Evolutionary conservation across 2,888 invertebrate species (phyloP).

Genomic region (Melanchra persicariae): DNA sequence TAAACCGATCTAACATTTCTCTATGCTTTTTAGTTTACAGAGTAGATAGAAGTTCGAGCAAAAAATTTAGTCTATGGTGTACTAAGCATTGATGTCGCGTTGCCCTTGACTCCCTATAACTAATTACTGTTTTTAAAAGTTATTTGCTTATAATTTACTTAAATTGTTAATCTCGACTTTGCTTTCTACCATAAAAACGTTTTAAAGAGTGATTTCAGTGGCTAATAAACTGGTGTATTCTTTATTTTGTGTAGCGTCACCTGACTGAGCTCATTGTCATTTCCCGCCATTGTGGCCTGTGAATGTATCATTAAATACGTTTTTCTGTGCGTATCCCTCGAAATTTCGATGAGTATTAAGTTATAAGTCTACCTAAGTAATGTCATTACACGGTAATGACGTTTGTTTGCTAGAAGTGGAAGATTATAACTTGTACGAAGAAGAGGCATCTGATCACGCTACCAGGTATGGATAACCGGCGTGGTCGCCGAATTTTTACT

Average conservation of each 20-base stretch:
- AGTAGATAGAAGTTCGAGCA: neutral
- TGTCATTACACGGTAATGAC: conserved; percentile 91
- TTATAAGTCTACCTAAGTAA: conserved; percentile 82
- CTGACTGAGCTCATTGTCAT: conserved; percentile 91
- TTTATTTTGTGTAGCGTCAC: conserved; percentile 88
- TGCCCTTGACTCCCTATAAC: conserved; percentile 86
- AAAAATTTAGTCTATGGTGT: conserved; percentile 77
- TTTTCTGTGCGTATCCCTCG: conserved; percentile 70
- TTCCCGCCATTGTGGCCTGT: conserved; percentile 91
- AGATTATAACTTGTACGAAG: conserved; percentile 90
- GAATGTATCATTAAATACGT: conserved; percentile 75
- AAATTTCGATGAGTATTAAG: conserved; percentile 80
- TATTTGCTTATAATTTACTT: conserved; percentile 71
- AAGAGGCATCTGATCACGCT: conserved; percentile 90
- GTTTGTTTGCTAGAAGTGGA: conserved; percentile 90
- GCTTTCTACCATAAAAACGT: conserved; percentile 67
- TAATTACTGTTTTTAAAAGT: conserved; percentile 84
- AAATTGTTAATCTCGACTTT: conserved; percentile 65
- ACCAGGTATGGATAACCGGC: conserved; percentile 89
- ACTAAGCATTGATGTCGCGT: conserved; percentile 84
- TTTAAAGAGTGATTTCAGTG: conserved; percentile 71
- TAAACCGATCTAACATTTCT: conserved; percentile 2
- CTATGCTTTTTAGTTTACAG: conserved; percentile 26
- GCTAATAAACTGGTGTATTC: conserved; percentile 69
- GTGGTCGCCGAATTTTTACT: conserved; percentile 79